Evolutionary conservation across 2,797 vertebrate genomes (phyloP), one percentile per base, ranked within the genome.

Genomic region (Alcedo quadribrachys): DNA sequence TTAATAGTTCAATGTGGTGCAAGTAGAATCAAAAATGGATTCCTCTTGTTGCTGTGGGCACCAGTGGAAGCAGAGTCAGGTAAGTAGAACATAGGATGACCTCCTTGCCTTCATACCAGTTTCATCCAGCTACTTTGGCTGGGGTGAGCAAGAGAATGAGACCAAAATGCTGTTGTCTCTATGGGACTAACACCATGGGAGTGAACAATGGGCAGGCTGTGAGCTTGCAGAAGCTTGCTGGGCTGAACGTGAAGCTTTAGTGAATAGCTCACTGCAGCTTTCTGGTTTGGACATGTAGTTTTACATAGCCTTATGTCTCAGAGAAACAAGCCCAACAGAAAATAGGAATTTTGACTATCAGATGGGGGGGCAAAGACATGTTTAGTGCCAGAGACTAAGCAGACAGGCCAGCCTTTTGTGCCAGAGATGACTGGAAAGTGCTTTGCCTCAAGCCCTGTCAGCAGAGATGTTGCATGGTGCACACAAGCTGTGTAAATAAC

Each of bases 211-310:
- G 66, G 77, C 42, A 74, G 7, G 4, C 65, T 68, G 42, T 15
- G 62, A 66, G 71, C 69, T 83, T 90, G 81, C 68, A 92, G 66
- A 92, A 70, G 53, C 69, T 90, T 43, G 15, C 68, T 74, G 82
- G 63, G n/a, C 48, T 15, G 42, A 58, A 46, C 0, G 2, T 18
- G 58, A 61, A 66, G 62, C 11, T 17, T n/a, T 27, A 70, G 40
- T 8, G 20, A 81, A 33, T 4, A 57, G 28, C 45, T 78, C 30
- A 5, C 42, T 69, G 79, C 60, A 60, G 70, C 20, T 61, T 90
- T 94, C 83, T 54, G 35, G 46, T 60, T 89, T 10, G 5, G 46
- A 63, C 21, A 9, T 7, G 25, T 15, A 8, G 30, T 32, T 32
- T 63, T 76, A 63, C 43, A 18, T 6, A 66, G 63, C 73, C 67